phyloP scores from a whole-genome alignment of 1,140 invertebrate genomes.

The Bombus waltoni region DNA sequence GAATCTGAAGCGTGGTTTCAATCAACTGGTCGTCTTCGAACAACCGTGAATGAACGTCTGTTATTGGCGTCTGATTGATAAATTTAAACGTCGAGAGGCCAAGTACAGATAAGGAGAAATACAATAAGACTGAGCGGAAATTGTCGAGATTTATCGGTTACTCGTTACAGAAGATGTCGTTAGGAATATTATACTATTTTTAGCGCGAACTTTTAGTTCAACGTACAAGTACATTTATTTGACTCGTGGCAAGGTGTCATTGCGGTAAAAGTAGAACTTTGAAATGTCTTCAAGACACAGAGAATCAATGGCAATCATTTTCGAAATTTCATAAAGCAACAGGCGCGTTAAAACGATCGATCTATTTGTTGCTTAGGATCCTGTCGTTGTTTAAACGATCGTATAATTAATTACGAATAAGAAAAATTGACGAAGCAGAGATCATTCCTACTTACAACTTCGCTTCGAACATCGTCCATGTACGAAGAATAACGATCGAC shows the following conservation, averaged over 20 bases:
- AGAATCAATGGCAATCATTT: no score
- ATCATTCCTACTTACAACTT: background rate
- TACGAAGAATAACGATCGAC: background rate
- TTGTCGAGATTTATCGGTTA: background rate
- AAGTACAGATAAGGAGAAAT: background rate
- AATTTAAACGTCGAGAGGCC: background rate
- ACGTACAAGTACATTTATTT: no score
- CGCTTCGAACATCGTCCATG: background rate
- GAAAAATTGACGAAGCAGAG: background rate
- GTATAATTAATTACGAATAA: background rate
- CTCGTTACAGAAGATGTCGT: background rate
- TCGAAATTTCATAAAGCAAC: no score
- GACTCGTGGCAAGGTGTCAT: no score
- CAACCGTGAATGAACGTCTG: background rate
- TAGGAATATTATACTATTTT: no score
- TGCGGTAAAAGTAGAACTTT: no score
- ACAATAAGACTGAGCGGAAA: background rate
- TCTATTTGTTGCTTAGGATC: no score
- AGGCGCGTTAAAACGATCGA: no score
- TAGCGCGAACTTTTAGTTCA: no score
- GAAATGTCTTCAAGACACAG: no score
- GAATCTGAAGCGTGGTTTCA: conserved; percentile 41
- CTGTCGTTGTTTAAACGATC: no score
- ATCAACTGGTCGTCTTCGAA: conserved; percentile 17
- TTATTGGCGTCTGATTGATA: background rate